A percentile compares a stretch with the other conserved stretches of the same genome.
These are phyloP conservation scores for Plusia festucae DNA, from an alignment of 2,888 invertebrate species.

Conservation along the genomic window DNA sequence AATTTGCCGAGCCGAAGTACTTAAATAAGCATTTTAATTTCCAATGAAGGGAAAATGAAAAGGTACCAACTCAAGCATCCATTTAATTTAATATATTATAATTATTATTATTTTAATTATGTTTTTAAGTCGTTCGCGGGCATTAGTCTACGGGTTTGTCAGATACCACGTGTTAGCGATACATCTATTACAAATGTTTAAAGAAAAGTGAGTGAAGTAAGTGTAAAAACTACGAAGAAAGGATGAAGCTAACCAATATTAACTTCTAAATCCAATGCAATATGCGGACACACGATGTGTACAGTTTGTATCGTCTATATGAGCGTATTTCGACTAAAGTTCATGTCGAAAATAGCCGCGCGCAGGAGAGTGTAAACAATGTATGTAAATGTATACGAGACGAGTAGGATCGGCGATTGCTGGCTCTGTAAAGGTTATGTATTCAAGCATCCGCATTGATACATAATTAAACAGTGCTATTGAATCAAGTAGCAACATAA, in stretches of 20 bases:
- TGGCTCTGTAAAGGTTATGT: conserved; percentile 42
- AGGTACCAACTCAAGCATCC: neutral
- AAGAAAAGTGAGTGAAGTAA: too few relatives aligned
- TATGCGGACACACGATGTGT: neutral
- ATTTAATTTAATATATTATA: too few relatives aligned
- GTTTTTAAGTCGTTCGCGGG: too few relatives aligned
- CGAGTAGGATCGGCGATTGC: conserved; percentile 30
- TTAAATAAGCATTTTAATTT: neutral
- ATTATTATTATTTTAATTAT: too few relatives aligned
- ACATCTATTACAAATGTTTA: too few relatives aligned
- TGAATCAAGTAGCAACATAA: neutral
- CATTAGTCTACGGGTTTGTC: neutral
- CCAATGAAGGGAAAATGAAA: neutral
- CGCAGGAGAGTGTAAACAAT: conserved; percentile 52
- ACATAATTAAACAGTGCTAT: conserved; percentile 14
- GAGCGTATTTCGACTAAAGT: conserved; percentile 52
- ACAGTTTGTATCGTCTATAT: conserved; percentile 23
- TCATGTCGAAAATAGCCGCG: conserved; percentile 58
- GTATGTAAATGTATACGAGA: conserved; percentile 40
- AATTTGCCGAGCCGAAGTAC: neutral
- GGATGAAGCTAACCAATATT: neutral
- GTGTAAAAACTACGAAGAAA: neutral
- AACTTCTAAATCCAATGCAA: neutral
- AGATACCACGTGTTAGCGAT: too few relatives aligned
- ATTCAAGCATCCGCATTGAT: conserved; percentile 16